phyloP scores from a whole-genome alignment of 2,888 invertebrate genomes.

The Kuschelorhynchus macadamiae region DNA sequence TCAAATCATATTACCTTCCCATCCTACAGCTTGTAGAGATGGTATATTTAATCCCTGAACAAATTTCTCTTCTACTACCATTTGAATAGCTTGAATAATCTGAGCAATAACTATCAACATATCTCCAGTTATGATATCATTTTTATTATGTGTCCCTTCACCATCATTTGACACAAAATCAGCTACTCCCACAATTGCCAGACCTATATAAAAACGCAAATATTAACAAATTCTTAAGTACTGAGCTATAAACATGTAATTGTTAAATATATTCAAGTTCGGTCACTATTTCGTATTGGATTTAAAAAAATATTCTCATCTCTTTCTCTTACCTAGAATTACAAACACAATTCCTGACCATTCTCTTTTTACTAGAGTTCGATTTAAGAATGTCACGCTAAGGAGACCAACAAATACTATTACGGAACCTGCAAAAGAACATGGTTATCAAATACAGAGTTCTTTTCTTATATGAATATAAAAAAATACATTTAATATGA shows the following conservation, averaged over 20 bases:
- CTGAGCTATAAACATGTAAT: too few species aligned
- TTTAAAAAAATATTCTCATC: too few species aligned
- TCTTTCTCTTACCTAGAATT: constrained; percentile 74
- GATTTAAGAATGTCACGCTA: constrained; percentile 84
- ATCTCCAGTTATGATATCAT: constrained; percentile 86
- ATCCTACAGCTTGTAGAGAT: constrained; percentile 92
- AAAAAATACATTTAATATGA: too few species aligned
- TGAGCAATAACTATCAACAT: constrained; percentile 82
- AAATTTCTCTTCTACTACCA: constrained; percentile 96
- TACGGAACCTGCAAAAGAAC: constrained; percentile 76
- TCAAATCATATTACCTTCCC: too few species aligned
- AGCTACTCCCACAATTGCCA: constrained; percentile 80
- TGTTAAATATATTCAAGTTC: too few species aligned
- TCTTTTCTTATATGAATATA: not conserved
- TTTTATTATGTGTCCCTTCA: constrained; percentile 70
- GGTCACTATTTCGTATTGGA: too few species aligned
- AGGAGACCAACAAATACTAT: constrained; percentile 92
- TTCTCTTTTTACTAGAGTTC: constrained; percentile 76
- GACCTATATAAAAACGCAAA: too few species aligned
- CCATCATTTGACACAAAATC: constrained; percentile 74
- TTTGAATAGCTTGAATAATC: constrained; percentile 89
- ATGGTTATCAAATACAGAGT: not conserved
- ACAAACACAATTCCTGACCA: constrained; percentile 85
- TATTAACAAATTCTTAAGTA: too few species aligned
- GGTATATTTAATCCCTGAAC: constrained; percentile 88